Conservation (phyloP, 2,113 vertebrate species). For the Lophochroa leadbeateri region DNA sequence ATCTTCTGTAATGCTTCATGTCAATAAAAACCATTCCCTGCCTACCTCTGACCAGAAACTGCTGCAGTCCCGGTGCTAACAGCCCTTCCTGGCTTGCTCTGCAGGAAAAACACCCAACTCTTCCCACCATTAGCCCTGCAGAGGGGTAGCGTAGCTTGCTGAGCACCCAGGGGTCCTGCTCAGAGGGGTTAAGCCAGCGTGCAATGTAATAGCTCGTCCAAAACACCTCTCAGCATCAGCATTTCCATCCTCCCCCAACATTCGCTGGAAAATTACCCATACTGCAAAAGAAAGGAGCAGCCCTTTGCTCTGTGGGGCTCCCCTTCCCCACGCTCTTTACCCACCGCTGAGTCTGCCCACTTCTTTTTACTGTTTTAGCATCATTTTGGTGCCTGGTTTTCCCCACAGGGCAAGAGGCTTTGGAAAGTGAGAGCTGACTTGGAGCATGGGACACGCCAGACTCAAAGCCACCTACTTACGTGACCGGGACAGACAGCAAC, state of each 20-base stretch:
- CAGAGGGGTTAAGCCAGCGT: neutral
- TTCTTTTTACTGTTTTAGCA: neutral
- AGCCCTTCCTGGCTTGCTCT: neutral
- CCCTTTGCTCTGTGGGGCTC: neutral
- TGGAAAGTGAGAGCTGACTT: neutral
- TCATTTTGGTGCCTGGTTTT: neutral
- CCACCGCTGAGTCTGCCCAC: too few species aligned
- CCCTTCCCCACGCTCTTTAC: neutral
- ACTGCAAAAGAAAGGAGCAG: neutral
- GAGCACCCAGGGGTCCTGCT: neutral
- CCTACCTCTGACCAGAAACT: neutral
- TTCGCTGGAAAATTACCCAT: fast-evolving
- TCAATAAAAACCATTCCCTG: neutral
- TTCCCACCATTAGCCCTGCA: fast-evolving
- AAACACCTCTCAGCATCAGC: neutral
- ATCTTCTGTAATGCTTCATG: neutral
- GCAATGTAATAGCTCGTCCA: neutral
- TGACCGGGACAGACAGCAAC: fast-evolving
- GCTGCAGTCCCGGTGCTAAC: fast-evolving
- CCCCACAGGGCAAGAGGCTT: neutral
- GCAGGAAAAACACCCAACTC: neutral
- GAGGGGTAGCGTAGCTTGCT: neutral
- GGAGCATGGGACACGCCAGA: fast-evolving
- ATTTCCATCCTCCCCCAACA: neutral
- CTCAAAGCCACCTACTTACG: neutral